Base-by-base conservation (phyloP, 1,140 invertebrate species). In the Rhyzopertha dominica region DNA sequence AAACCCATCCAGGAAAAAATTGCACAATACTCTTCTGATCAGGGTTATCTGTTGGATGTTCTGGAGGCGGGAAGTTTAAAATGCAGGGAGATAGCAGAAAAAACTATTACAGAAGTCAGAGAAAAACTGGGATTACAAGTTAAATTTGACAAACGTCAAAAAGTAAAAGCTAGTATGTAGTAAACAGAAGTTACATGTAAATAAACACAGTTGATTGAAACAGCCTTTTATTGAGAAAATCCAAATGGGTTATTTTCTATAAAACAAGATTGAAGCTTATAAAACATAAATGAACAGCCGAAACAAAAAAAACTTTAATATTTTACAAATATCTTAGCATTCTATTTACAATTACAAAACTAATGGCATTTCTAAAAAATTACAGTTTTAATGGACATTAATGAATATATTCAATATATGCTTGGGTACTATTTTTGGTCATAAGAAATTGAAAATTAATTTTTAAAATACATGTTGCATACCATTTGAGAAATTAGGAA, bases 1-100 rank as follows among this genome's bases (percentile, higher is more conserved):
- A 72, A 67, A 46, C 90, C 90, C 16, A 89, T 94, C 54, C 73
- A 80, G 51, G 58, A 73, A 29, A 65, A 76, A 62, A 79, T 85
- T 40, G 53, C 74, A 4, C 57, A 74, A 25, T 71, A 83, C 39
- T 58, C 85, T 34, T 64, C 72, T 10, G 76, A 84, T 29, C 75
- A 74, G 18, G 60, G 64, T 12, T 81, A 89, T 70, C 67, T 96
- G 40, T 60, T 75, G 18, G 67, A 78, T 43, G 63, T 91, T 25
- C 70, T 97, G 32, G 69, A 80, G 17, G 64, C 73, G 35, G 92
- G 92, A 0, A 68, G 77, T 5, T 74, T 79, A 18, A 82, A 73
- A 60, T 92, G 91, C 0, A 71, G 63, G 8, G 59, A 66, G 28
- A 78, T 83, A 34, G 87, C 91, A 4, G 70, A 76, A 48, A 54